phyloP scores from a whole-genome alignment of 2,797 vertebrate genomes.

The Myotis planiceps region DNA sequence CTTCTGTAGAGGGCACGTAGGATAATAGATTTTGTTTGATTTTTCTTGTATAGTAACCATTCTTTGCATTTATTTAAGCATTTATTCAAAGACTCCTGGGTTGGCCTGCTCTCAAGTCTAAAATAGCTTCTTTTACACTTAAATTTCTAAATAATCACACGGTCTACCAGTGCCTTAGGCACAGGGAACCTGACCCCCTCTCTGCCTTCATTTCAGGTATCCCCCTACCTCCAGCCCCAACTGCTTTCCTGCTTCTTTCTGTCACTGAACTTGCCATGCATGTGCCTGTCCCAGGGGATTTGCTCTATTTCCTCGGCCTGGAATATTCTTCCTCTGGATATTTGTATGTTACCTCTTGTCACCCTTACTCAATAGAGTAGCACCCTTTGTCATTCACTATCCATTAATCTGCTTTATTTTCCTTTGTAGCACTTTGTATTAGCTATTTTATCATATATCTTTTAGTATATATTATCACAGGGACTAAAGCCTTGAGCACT shows the following conservation, averaged over 20 bases:
- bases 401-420: background rate
- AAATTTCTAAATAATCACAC: background rate
- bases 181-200: background rate
- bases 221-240: background rate
- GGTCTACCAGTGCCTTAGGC: background rate
- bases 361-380: background rate
- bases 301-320: background rate
- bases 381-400: background rate
- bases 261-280: background rate
- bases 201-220: background rate
- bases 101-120: background rate
- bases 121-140: background rate
- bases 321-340: background rate
- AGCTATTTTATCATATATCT: background rate
- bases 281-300: background rate
- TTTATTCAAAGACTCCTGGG: background rate
- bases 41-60: background rate
- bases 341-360: background rate
- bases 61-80: constrained; percentile 6
- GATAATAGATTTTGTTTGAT: background rate
- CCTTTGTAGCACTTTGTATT: background rate
- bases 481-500: background rate
- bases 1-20: background rate
- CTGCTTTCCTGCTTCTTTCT: background rate
- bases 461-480: background rate